These are phyloP conservation scores for Pungitius pungitius DNA, from an alignment of 2,113 vertebrate species.

Conservation along the genomic window DNA sequence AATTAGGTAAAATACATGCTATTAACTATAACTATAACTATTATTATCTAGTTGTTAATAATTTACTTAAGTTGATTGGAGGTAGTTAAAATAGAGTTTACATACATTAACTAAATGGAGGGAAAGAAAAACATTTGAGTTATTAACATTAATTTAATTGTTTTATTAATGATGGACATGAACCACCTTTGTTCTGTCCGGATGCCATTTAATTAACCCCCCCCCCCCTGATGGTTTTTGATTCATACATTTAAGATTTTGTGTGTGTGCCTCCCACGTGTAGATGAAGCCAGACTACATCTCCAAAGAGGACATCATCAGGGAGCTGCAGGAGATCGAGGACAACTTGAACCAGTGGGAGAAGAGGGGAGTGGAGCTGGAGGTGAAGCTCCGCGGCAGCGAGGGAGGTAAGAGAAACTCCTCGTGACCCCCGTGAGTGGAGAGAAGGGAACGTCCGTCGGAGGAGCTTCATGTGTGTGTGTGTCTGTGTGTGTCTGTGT, in stretches of 20 bases:
- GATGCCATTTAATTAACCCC: not conserved
- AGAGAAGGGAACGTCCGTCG: not conserved
- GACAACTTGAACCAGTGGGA: slow-evolving; percentile 86
- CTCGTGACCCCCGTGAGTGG: not conserved
- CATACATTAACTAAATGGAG: not conserved
- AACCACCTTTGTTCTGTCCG: not conserved
- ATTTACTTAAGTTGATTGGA: not conserved
- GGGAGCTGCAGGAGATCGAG: slow-evolving; percentile 85
- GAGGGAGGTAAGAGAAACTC: slow-evolving; percentile 86
- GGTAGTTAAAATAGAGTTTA: too few relatives aligned
- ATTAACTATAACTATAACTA: too few relatives aligned
- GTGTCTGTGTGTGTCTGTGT: slow-evolving; percentile 29
- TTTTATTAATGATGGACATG: not conserved
- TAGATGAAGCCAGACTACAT: slow-evolving; percentile 83
- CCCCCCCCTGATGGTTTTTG: not conserved
- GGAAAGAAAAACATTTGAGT: not conserved
- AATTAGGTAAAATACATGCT: too few relatives aligned
- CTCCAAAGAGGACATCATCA: slow-evolving; percentile 83
- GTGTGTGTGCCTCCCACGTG: slow-evolving; percentile 7
- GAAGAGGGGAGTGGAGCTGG: slow-evolving; percentile 87
- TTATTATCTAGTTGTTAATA: not conserved
- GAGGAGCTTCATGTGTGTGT: slow-evolving; percentile 17
- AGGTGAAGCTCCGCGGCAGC: slow-evolving; percentile 84
- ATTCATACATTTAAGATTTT: not conserved
- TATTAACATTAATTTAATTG: not conserved